These are phyloP conservation scores for Leptothorax acervorum DNA, from an alignment of 2,888 invertebrate genomes.

Conservation along the genomic window DNA sequence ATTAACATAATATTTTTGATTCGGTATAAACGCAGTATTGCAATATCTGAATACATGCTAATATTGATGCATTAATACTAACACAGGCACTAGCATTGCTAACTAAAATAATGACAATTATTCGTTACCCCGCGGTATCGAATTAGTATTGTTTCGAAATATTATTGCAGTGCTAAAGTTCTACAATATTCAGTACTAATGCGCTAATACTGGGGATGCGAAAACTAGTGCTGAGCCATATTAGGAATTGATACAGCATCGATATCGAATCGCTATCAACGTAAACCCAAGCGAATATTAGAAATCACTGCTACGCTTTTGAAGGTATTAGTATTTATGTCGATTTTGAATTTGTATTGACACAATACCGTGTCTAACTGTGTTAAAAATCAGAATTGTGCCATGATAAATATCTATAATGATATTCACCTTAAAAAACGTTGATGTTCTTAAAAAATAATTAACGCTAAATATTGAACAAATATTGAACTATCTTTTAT, in stretches of 20 bases:
- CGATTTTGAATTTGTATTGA: background rate
- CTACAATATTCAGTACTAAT: background rate
- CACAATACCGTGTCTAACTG: background rate
- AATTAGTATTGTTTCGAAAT: constrained; percentile 6
- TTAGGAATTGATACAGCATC: constrained; percentile 10
- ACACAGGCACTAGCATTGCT: background rate
- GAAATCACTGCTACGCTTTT: background rate
- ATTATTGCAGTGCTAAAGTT: background rate
- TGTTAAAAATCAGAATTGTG: background rate
- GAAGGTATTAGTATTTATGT: background rate
- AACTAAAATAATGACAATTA: background rate
- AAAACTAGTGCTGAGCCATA: background rate
- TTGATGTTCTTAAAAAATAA: background rate
- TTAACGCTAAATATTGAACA: background rate
- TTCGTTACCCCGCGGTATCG: background rate
- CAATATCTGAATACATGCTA: background rate
- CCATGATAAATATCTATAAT: background rate
- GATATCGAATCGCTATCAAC: background rate
- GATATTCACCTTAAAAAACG: background rate
- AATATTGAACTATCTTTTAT: background rate
- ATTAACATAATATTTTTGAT: background rate
- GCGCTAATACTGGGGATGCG: background rate
- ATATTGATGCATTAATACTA: background rate
- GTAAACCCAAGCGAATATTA: background rate
- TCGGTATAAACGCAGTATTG: background rate